These are phyloP conservation scores for Etheostoma perlongum DNA, from an alignment of 2,797 vertebrate species.

Conservation along the genomic window DNA sequence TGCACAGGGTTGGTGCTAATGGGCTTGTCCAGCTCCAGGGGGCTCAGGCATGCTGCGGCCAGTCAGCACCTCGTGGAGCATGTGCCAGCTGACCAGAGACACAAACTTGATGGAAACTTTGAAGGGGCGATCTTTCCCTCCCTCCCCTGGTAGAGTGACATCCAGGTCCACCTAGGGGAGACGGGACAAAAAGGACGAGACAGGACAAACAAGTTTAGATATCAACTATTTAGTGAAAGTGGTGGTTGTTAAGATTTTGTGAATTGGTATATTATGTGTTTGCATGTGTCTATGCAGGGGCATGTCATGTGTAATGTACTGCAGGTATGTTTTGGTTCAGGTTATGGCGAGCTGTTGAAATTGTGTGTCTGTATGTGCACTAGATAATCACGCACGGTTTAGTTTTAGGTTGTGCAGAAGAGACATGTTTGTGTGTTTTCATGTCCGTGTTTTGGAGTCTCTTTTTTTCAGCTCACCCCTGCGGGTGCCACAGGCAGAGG, in stretches of 20 bases:
- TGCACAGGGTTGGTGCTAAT: constrained; percentile 99
- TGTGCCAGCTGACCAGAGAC: constrained; percentile 99
- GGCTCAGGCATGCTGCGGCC: constrained; percentile 97
- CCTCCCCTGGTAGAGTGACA: constrained; percentile 99
- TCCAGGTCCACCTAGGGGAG: constrained; percentile 96
- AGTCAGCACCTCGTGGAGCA: constrained; percentile 98
- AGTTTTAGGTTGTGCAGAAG: not conserved
- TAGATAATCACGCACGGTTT: not conserved
- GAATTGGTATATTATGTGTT: not conserved
- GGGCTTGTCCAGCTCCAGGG: constrained; percentile 97
- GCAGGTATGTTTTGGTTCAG: not conserved
- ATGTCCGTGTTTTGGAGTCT: not conserved
- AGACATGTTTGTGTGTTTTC: not conserved
- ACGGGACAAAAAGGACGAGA: not conserved
- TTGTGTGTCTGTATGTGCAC: not conserved
- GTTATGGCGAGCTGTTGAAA: not conserved
- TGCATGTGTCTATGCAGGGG: not conserved
- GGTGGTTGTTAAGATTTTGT: not conserved
- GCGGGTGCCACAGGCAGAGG: constrained; percentile 95
- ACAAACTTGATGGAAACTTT: constrained; percentile 99
- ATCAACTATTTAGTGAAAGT: not conserved
- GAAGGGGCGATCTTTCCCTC: constrained; percentile 98
- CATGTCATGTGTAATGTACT: not conserved
- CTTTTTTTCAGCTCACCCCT: constrained; percentile 85
- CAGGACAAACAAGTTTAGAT: not conserved